These are phyloP conservation scores for Alethe castanea DNA, from an alignment of 2,113 vertebrate species.

Conservation along the genomic window DNA sequence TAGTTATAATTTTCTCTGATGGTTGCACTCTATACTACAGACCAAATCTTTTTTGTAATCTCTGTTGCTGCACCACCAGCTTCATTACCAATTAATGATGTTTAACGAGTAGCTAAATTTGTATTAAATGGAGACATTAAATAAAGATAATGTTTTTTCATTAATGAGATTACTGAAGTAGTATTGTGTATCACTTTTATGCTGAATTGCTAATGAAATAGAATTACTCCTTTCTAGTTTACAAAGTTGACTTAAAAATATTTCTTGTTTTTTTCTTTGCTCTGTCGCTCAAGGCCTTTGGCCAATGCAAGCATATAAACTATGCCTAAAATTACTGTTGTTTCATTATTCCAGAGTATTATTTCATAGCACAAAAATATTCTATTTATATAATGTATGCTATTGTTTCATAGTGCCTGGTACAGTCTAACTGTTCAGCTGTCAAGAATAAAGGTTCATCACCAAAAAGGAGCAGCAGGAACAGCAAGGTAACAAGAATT, in stretches of 20 bases:
- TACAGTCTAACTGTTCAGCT: background rate
- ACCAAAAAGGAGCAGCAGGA: background rate
- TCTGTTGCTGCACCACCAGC: conserved; percentile 40
- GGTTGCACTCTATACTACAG: background rate
- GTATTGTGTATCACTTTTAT: conserved; percentile 47
- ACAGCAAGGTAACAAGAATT: background rate
- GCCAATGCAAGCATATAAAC: background rate
- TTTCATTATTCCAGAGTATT: background rate
- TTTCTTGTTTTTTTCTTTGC: background rate
- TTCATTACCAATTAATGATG: conserved; percentile 68
- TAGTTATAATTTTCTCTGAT: background rate
- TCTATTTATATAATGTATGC: background rate
- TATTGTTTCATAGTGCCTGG: background rate
- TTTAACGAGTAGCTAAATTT: conserved; percentile 62
- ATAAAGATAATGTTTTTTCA: conserved; percentile 69
- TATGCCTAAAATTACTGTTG: background rate
- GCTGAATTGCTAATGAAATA: conserved; percentile 59
- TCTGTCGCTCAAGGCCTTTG: background rate
- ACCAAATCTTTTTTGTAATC: background rate
- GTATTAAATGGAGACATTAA: conserved; percentile 56
- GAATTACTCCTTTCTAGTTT: conserved; percentile 35
- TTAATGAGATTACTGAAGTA: conserved; percentile 65
- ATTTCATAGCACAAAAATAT: background rate
- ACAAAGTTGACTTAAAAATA: background rate
- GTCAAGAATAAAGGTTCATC: background rate